Conservation (phyloP, 2,888 invertebrate genomes). For the Campoplex capitator region DNA sequence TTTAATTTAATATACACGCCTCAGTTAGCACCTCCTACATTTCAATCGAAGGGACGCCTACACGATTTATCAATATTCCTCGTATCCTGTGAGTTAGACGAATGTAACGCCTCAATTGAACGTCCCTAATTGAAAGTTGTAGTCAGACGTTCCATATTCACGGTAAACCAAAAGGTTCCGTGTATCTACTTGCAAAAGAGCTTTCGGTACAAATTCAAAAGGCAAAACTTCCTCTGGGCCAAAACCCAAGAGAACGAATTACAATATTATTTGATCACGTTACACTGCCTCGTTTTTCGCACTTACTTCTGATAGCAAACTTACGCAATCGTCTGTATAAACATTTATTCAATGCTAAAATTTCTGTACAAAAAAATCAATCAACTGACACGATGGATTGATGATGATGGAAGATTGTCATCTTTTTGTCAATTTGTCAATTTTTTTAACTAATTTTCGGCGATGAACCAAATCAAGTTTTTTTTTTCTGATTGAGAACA, state of each 20-base stretch:
- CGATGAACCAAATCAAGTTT: background rate
- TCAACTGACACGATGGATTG: background rate
- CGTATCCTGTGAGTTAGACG: constrained; percentile 56
- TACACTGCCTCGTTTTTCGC: no score
- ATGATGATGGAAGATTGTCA: no score
- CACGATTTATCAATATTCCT: constrained; percentile 61
- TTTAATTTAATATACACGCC: constrained; percentile 55
- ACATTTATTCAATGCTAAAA: background rate
- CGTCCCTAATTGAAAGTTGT: constrained; percentile 64
- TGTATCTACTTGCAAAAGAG: background rate
- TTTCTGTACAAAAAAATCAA: background rate
- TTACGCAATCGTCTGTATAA: no score
- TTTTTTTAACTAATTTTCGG: background rate
- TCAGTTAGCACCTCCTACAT: background rate
- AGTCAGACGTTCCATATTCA: constrained; percentile 10
- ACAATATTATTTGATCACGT: background rate
- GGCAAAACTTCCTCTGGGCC: background rate
- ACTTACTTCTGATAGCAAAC: no score
- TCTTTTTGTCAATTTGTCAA: no score
- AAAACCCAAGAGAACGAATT: background rate
- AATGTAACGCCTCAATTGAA: constrained; percentile 73
- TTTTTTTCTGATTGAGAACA: background rate
- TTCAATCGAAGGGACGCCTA: constrained; percentile 4
- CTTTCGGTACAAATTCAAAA: background rate
- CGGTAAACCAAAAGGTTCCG: constrained; percentile 1